Percentiles rank a stretch among this genome's conserved stretches.
Evolutionary conservation across 2,797 vertebrate genomes (phyloP).

Genomic region (Pangasius larnaudii): DNA sequence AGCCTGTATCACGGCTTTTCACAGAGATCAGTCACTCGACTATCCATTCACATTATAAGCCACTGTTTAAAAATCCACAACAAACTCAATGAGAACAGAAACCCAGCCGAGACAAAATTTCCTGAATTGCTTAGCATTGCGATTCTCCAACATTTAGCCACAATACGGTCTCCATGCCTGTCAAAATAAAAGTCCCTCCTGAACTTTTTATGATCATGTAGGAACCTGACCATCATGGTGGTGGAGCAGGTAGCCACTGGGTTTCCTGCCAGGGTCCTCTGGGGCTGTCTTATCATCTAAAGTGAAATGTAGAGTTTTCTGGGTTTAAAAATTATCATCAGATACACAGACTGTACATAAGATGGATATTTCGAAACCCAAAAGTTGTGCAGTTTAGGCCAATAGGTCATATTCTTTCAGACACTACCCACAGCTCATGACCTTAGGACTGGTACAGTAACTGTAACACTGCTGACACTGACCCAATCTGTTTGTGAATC

Average conservation of each 20-base stretch:
- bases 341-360: background rate
- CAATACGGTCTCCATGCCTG: background rate
- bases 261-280: background rate
- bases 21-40: background rate
- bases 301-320: background rate
- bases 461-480: no score
- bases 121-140: background rate
- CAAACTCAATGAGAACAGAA: background rate
- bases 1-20: background rate
- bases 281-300: background rate
- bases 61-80: background rate
- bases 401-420: no score
- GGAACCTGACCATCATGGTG: background rate
- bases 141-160: background rate
- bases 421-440: no score
- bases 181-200: constrained; percentile 15
- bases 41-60: background rate
- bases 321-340: background rate
- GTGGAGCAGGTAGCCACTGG: background rate
- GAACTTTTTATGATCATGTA: background rate
- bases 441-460: no score
- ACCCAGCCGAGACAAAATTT: background rate
- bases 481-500: no score
- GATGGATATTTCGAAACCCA: background rate
- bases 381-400: no score